phyloP scores from a whole-genome alignment of 2,888 invertebrate genomes.

The Gastracanthus pulcherrimus region DNA sequence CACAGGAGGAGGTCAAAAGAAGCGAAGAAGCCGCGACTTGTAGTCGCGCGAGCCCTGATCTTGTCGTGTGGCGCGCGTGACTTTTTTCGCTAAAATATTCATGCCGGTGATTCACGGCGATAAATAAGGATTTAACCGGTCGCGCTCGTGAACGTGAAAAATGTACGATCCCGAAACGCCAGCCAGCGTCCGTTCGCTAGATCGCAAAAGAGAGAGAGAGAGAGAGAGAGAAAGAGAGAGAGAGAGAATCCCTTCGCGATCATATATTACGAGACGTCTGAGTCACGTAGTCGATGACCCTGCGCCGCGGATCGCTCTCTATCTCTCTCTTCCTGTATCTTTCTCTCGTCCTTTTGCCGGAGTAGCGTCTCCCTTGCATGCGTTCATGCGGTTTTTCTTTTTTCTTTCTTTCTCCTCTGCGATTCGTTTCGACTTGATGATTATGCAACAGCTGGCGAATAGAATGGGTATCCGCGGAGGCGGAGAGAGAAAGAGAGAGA shows the following conservation, averaged over 20 bases:
- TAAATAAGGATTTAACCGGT: slow-evolving; percentile 64
- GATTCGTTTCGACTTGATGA: background rate
- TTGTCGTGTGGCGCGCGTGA: slow-evolving; percentile 42
- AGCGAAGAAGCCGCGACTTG: background rate
- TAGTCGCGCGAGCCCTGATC: background rate
- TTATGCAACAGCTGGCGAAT: slow-evolving; percentile 38
- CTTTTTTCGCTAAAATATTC: slow-evolving; percentile 61
- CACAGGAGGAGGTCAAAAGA: background rate
- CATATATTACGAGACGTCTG: slow-evolving; percentile 58
- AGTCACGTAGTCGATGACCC: slow-evolving; percentile 63
- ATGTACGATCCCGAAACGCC: slow-evolving; percentile 55
- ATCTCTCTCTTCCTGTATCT: background rate
- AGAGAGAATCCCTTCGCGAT: slow-evolving; percentile 57
- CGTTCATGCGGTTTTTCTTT: background rate
- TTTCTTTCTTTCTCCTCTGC: background rate
- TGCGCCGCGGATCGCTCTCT: slow-evolving; percentile 25
- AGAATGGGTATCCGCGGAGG: background rate
- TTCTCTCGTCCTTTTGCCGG: background rate
- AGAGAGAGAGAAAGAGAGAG: too few species aligned
- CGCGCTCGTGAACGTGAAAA: slow-evolving; percentile 57
- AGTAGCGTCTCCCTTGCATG: slow-evolving; percentile 1
- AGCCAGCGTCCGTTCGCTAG: background rate
- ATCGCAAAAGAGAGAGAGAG: too few species aligned
- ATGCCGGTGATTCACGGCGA: slow-evolving; percentile 64
- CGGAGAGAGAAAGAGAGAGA: background rate